Conservation (phyloP, 2,113 vertebrate genomes). For the Tragulus kanchil region DNA sequence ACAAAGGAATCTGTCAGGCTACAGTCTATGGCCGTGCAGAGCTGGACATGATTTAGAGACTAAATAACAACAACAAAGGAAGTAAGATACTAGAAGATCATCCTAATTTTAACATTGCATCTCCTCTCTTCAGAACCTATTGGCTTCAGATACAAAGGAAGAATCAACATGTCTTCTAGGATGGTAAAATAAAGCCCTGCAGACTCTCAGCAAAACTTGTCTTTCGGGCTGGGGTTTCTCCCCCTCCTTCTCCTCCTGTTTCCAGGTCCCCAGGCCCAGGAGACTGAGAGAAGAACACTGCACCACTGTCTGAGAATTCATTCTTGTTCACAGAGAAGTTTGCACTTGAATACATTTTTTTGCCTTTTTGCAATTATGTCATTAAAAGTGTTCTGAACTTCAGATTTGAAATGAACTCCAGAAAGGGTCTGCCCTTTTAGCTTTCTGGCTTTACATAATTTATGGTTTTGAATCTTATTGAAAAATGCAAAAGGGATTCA, state of each 20-base stretch:
- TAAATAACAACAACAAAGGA: background rate
- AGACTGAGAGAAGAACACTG: background rate
- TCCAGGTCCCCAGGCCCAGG: rapidly evolving
- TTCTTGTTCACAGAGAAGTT: conserved; percentile 50
- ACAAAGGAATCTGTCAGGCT: background rate
- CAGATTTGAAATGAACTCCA: conserved; percentile 75
- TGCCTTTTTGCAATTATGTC: conserved; percentile 65
- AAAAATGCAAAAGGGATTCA: conserved; percentile 74
- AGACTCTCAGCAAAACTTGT: background rate
- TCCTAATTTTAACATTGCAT: background rate
- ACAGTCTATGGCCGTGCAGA: background rate
- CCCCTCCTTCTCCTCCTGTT: no score
- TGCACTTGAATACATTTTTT: conserved; percentile 49
- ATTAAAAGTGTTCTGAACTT: conserved; percentile 81
- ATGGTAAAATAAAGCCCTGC: background rate
- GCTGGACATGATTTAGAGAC: background rate
- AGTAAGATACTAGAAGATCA: background rate
- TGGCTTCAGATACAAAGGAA: background rate
- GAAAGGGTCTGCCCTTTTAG: conserved; percentile 72
- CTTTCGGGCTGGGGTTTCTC: background rate
- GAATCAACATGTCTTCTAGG: background rate
- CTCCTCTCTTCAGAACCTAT: background rate
- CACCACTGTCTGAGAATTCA: conserved; percentile 37
- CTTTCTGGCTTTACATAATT: conserved; percentile 77
- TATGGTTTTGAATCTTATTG: conserved; percentile 72